Base-by-base conservation (phyloP, 1,140 invertebrate genomes). In the Heliconius himera region DNA sequence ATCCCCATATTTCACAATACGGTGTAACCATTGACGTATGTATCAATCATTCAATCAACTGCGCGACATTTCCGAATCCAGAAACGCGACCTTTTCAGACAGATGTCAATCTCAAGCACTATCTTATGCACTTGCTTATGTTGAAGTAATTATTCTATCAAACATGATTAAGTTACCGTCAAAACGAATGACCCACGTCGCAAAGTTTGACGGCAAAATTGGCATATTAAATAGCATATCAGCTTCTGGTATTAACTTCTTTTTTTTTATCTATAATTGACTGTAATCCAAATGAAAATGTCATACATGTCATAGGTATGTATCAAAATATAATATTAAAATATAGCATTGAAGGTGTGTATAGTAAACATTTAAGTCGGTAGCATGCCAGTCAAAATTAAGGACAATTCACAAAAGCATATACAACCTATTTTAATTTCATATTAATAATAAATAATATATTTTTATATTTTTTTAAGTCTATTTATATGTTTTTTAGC, bases 131-230 rank as follows among this genome's bases (percentile, higher is more conserved):
- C n/a, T n/a, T n/a, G n/a, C n/a, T n/a, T n/a, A 66, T 66, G 11
- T 16, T 6, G 60, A 0, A 16, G 26, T 51, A 77, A 77, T 74
- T 77, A 77, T 71, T 74, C 72, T 56, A 56, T 81, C 66, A 75
- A 81, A 29, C 22, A 8, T 66, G 66, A 76, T 56, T 66, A 76
- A 78, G 13, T 60, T 73, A 66, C 11, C 16, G 73, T 49, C 46
- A 29, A 71, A 77, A 71, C 60, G 22, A 49, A 70, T 33, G 46
- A 46, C 41, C 22, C 41, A 49, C 70, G 66, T 77, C 75, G 36
- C 26, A 26, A 22, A 38, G 51, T 49, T 71, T 77, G 75, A 77
- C 75, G 49, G 66, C 18, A 77, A 77, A 70, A 77, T 77, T 77
- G 46, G 13, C 20, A 16, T 71, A 70, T 29, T 41, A 46, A 56